Evolutionary conservation across 2,797 vertebrate genomes (phyloP), one percentile per base, ranked within the genome.

Genomic region (Oreochromis grahami): DNA sequence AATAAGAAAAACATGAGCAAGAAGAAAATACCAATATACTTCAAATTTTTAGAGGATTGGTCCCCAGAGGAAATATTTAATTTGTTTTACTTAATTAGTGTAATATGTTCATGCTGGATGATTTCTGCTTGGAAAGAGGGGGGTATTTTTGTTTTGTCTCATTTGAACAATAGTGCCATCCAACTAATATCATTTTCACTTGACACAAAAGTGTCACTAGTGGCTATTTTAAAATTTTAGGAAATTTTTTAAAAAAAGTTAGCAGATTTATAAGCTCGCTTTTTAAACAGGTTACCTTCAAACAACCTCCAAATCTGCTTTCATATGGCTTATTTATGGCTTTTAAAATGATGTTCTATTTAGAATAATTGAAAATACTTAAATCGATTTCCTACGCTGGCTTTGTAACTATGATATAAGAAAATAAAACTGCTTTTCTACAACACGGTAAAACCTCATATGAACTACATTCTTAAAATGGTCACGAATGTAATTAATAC

Each of bases 51-150:
- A 17, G 38, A 51, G 8, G 68, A 56, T 13, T 24, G 1, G 32
- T 29, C 41, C 10, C 11, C 10, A 13, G 32, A n/a, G 17, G 3
- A 2, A 79, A 56, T 48, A 55, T 11, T 17, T 43, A 5, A 79
- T 90, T 52, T 6, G 1, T 63, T 83, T 80, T 5, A 43, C 21
- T 36, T 65, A 0, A 85, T 79, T 79, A 58, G 51, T 41, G 76
- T 56, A 50, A 86, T 72, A 24, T 79, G 19, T n/a, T 80, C 4
- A 5, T 51, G 43, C 38, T 53, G 15, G 50, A 32, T 19, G 19
- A 29, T 79, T 63, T 77, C 17, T 60, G 43, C 34, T 52, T 45
- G 36, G 56, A 9, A 68, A 52, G 55, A n/a, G 10, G 29, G 1
- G 14, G 10, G 9, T 77, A 8, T 13, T 60, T 70, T 45, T 55